These are phyloP conservation scores for Serripes groenlandicus DNA, from an alignment of 2,888 invertebrate genomes.

Conservation along the genomic window DNA sequence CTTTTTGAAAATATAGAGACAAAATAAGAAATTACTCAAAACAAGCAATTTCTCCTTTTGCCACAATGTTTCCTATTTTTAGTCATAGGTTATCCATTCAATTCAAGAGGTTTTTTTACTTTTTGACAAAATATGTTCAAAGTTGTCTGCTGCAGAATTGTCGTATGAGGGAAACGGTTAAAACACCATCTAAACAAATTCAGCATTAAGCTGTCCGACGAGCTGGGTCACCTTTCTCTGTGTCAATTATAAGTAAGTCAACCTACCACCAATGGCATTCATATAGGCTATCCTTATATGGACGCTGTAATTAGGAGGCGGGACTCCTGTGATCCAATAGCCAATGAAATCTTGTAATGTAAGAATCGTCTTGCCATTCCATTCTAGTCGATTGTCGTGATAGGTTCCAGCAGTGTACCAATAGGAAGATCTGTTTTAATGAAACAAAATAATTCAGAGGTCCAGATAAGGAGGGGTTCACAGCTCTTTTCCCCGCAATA, in stretches of 20 bases:
- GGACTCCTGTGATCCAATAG: conserved; percentile 8
- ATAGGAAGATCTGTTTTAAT: conserved; percentile 3
- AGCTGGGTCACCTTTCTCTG: no score
- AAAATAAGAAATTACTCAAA: not conserved
- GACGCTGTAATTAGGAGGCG: conserved; percentile 1
- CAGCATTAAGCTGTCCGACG: no score
- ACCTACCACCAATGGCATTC: conserved; percentile 15
- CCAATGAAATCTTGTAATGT: not conserved
- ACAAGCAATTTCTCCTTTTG: conserved; percentile 3
- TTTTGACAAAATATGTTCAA: no score
- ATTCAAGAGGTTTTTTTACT: no score
- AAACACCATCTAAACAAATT: no score
- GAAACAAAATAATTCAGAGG: not conserved
- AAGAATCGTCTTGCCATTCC: conserved; percentile 12
- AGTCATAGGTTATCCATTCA: no score
- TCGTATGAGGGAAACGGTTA: no score
- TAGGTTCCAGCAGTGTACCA: conserved; percentile 41
- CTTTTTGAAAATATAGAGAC: no score
- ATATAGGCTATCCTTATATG: conserved; percentile 34
- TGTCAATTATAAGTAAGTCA: no score
- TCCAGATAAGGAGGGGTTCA: no score
- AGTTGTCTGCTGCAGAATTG: no score
- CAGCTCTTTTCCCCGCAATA: no score
- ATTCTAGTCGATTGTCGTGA: conserved; percentile 6
- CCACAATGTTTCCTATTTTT: conserved; percentile 15